phyloP scores from a whole-genome alignment of 2,888 invertebrate genomes.

The Eupithecia centaureata region DNA sequence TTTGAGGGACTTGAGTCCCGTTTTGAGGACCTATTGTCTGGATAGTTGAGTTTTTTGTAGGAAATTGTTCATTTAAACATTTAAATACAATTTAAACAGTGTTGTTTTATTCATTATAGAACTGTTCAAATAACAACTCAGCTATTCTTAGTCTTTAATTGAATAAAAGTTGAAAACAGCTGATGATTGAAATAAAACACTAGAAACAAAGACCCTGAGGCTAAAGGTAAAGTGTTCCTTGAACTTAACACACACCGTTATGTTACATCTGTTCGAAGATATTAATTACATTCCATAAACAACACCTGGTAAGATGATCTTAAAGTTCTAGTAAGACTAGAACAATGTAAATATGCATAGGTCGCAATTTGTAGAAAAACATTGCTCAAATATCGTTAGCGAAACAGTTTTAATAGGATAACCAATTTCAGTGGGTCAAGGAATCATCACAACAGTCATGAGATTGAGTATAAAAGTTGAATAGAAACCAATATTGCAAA shows the following conservation, averaged over 20 bases:
- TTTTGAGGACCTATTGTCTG: slow-evolving; percentile 9
- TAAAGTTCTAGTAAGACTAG: not conserved
- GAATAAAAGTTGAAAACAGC: not conserved
- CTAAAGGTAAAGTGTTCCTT: not conserved
- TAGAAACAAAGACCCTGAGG: not conserved
- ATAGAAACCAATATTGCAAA: slow-evolving; percentile 2
- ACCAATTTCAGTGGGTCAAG: not conserved
- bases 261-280: not conserved
- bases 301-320: not conserved
- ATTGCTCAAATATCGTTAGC: not conserved
- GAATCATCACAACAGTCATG: not conserved
- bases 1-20: slow-evolving; percentile 29
- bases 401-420: not conserved
- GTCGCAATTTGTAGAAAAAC: too few species aligned
- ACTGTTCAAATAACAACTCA: too few species aligned
- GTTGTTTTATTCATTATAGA: not conserved
- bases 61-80: not conserved
- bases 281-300: not conserved
- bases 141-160: too few species aligned
- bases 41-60: slow-evolving; percentile 12
- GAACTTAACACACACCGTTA: not conserved
- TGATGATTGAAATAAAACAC: not conserved
- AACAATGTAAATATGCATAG: slow-evolving; percentile 1
- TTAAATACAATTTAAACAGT: not conserved
- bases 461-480: not conserved